Base-by-base conservation (phyloP, 2,888 invertebrate species). In the Sinopyrophorus schimmeli region DNA sequence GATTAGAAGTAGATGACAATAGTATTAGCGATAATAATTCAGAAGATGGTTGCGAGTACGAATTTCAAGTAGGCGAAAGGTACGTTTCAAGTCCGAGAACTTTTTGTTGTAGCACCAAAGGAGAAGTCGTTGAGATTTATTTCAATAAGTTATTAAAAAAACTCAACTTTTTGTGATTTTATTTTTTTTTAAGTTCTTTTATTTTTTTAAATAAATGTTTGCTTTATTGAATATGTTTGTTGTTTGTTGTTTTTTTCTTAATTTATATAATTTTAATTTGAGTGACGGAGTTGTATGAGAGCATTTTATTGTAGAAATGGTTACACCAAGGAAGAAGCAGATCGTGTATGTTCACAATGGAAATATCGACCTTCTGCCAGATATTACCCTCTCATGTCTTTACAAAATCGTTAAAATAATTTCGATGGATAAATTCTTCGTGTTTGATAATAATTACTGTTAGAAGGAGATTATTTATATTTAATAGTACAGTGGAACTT, bases 291-390 rank as follows among this genome's bases (percentile, higher is more conserved):
- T 5, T 20, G 5, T 5, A 7, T 5, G 6, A 20, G 5, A 20
- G 6, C 20, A 20, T 9, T 7, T 24, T 24, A 24, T 42, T 43
- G 1, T 71, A 83, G 83, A 62, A 81, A 77, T 64, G 83, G 83
- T 30, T 82, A 81, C 58, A 76, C 77, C 47, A 74, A 80, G 63
- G 77, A 78, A 17, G 79, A 78, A 57, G 77, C 78, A 31, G 77
- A 80, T 60, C 75, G 73, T 44, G 67, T 83, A 32, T 83, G 83
- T 60, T 76, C 80, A 3, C 79, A 80, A 59, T 82, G 80, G 77
- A 78, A 79, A 57, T 83, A 80, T 63, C 76, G 80, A 55, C 83
- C 83, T 1, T 81, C 82, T 21, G 81, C 81, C 53, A 82, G 82
- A 66, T 82, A 82, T 61, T 76, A 80, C 44, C 80, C 82, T 46